phyloP scores from a whole-genome alignment of 2,797 vertebrate species.

The Sphaeramia orbicularis region DNA sequence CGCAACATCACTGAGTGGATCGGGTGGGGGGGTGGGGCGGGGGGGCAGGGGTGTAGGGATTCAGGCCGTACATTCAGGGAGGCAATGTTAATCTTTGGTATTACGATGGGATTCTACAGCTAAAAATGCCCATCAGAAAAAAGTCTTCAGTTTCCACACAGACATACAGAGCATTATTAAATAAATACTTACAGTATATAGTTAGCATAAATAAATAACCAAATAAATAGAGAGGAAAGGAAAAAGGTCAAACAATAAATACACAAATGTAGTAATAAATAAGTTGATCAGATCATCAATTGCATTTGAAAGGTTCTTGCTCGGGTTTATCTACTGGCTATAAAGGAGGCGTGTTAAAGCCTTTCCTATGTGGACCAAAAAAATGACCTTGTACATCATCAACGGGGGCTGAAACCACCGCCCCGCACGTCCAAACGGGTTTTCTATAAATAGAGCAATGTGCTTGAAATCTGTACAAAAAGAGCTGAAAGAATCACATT shows the following conservation, averaged over 20 bases:
- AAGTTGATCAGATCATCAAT: slow-evolving; percentile 80
- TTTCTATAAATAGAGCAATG: slow-evolving; percentile 84
- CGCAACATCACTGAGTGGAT: slow-evolving; percentile 75
- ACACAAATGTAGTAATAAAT: slow-evolving; percentile 85
- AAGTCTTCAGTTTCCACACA: slow-evolving; percentile 84
- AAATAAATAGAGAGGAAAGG: slow-evolving; percentile 80
- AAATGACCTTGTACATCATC: slow-evolving; percentile 75
- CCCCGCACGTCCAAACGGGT: slow-evolving; percentile 73
- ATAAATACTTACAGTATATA: slow-evolving; percentile 89
- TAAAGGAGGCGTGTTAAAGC: slow-evolving; percentile 79
- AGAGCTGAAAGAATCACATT: slow-evolving; percentile 82
- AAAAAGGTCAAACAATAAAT: slow-evolving; percentile 81
- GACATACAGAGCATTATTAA: slow-evolving; percentile 85
- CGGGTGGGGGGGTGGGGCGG: slow-evolving; percentile 74
- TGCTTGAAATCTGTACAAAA: slow-evolving; percentile 90
- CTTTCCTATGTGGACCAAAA: slow-evolving; percentile 80
- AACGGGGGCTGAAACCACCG: slow-evolving; percentile 76
- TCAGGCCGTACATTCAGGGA: slow-evolving; percentile 88
- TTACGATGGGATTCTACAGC: slow-evolving; percentile 87
- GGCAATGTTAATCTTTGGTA: slow-evolving; percentile 90
- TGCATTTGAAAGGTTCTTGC: slow-evolving; percentile 78
- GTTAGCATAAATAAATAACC: slow-evolving; percentile 86
- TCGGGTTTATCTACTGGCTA: slow-evolving; percentile 74
- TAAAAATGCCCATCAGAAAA: slow-evolving; percentile 87
- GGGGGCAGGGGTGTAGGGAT: slow-evolving; percentile 65